Evolutionary conservation across 1,140 invertebrate species (phyloP).

Genomic region (Aleiodes sp.): DNA sequence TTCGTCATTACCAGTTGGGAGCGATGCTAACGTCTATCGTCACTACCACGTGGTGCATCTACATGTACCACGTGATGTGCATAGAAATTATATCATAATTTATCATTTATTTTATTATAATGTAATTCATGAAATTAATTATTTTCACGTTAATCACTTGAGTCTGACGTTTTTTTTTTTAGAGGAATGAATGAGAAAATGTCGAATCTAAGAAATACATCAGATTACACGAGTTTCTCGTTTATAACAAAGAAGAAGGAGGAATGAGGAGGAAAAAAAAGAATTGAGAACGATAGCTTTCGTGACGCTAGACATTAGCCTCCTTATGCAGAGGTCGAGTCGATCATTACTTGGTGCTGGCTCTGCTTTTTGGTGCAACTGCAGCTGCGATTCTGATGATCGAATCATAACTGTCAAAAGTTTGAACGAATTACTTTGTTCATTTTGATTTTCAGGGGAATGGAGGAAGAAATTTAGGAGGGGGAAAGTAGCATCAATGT

Average conservation of each 20-base stretch:
- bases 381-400: neutral
- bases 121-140: neutral
- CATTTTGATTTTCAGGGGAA: neutral
- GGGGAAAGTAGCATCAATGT: neutral
- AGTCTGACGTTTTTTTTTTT: neutral
- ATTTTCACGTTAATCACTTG: neutral
- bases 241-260: conserved; percentile 1
- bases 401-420: neutral
- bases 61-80: conserved; percentile 9
- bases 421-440: conserved; percentile 3
- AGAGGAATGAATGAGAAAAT: no score
- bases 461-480: neutral
- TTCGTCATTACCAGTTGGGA: conserved; percentile 55
- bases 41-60: conserved; percentile 3
- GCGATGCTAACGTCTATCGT: conserved; percentile 9
- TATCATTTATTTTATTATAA: neutral
- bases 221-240: neutral
- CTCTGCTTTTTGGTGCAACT: conserved; percentile 2
- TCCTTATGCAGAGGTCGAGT: conserved; percentile 20
- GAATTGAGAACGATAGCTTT: conserved; percentile 27
- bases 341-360: conserved; percentile 30
- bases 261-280: conserved; percentile 6
- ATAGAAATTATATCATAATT: neutral
- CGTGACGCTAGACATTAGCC: conserved; percentile 47
- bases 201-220: neutral